Percentiles rank a stretch among this genome's conserved stretches.
Conservation (phyloP, 1,140 invertebrate species). For the Apis florea region DNA sequence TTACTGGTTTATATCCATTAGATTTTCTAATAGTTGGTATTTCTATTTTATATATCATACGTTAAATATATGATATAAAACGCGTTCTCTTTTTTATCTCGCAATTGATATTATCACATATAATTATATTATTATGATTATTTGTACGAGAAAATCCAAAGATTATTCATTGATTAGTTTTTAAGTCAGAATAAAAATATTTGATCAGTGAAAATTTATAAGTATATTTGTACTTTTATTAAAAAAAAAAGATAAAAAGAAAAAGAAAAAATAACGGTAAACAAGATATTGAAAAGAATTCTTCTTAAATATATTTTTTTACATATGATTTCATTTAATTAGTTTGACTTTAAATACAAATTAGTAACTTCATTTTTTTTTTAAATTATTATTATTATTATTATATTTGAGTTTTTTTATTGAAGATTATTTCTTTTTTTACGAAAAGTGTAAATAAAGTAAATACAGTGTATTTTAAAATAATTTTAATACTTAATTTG, state of each 20-base stretch:
- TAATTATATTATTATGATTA: not conserved
- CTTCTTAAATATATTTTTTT: constrained; percentile 22
- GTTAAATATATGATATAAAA: not conserved
- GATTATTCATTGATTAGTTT: constrained; percentile 21
- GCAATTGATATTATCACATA: not conserved
- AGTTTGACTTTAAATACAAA: not conserved
- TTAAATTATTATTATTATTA: not conserved
- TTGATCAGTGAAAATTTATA: constrained; percentile 10
- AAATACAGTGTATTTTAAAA: not conserved
- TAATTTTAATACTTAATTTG: not conserved
- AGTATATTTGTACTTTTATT: constrained; percentile 30
- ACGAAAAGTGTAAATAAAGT: too few species aligned
- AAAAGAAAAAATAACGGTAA: constrained; percentile 17
- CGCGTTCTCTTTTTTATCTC: not conserved
- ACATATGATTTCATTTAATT: constrained; percentile 10
- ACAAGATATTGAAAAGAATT: constrained; percentile 34
- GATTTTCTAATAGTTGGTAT: not conserved
- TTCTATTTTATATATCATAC: not conserved
- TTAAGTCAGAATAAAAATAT: not conserved
- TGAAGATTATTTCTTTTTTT: not conserved
- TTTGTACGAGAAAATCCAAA: not conserved
- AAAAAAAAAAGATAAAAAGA: not conserved
- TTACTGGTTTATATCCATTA: not conserved
- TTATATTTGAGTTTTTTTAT: too few species aligned
- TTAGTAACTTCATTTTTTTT: not conserved